A percentile compares a stretch with the other conserved stretches of the same genome.
These are phyloP conservation scores for Vidua macroura DNA, from an alignment of 2,113 vertebrate genomes.

Conservation along the genomic window DNA sequence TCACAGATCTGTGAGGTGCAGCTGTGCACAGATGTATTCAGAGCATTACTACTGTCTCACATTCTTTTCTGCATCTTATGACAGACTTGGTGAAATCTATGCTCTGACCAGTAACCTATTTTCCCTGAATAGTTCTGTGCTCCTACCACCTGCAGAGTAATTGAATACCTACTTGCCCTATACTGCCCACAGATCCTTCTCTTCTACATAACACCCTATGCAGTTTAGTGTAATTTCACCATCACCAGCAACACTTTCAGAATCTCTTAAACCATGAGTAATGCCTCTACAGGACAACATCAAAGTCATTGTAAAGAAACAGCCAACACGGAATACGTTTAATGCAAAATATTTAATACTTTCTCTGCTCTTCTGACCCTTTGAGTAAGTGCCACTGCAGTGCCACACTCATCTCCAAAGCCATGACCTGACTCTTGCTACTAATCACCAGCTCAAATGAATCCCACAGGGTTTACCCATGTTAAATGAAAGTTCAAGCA, in stretches of 20 bases:
- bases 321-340: neutral
- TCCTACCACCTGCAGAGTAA: neutral
- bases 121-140: neutral
- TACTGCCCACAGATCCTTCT: neutral
- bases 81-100: neutral
- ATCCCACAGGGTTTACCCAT: neutral
- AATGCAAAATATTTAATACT: slow-evolving; percentile 6
- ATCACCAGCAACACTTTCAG: neutral
- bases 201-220: neutral
- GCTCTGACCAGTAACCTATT: neutral
- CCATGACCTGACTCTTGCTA: neutral
- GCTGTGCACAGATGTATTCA: neutral
- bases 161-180: neutral
- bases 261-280: neutral
- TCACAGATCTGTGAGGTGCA: neutral
- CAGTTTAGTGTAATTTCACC: neutral
- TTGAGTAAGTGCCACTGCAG: neutral
- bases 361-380: neutral
- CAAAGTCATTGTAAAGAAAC: neutral
- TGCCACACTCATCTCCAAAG: neutral
- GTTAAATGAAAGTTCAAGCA: neutral
- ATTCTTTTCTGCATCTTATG: neutral
- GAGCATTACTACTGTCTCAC: neutral
- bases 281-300: neutral
- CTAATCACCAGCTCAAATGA: neutral